These are phyloP conservation scores for Drosophila trapezifrons DNA, from an alignment of 1,140 invertebrate species.

Conservation along the genomic window DNA sequence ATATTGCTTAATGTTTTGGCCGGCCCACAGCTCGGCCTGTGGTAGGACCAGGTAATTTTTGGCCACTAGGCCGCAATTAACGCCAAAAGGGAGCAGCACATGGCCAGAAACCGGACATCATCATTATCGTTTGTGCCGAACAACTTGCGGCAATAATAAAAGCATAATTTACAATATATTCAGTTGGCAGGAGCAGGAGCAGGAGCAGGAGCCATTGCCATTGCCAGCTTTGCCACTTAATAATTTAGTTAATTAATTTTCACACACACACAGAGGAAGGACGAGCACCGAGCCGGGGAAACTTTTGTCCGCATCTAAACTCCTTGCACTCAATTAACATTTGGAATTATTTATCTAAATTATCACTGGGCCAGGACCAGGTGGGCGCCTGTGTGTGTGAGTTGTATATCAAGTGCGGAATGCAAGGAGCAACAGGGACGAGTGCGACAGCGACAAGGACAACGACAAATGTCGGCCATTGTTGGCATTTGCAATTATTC, in stretches of 20 bases:
- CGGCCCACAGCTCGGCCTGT: not conserved
- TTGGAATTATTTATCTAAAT: constrained; percentile 79
- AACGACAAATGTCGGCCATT: constrained; percentile 73
- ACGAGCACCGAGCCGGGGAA: constrained; percentile 18
- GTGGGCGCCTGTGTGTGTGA: constrained; percentile 7
- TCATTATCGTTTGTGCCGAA: constrained; percentile 63
- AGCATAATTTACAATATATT: constrained; percentile 78
- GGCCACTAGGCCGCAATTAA: constrained; percentile 76
- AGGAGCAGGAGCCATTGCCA: not conserved
- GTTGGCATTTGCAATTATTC: constrained; percentile 81
- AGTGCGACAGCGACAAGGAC: constrained; percentile 30
- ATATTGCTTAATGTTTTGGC: constrained; percentile 72
- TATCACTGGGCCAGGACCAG: constrained; percentile 35
- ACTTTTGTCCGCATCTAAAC: constrained; percentile 62
- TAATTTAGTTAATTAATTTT: constrained; percentile 82
- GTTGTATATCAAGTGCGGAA: constrained; percentile 49
- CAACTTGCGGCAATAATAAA: constrained; percentile 80
- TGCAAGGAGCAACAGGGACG: constrained; percentile 34
- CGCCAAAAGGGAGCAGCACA: constrained; percentile 44
- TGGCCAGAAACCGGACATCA: constrained; percentile 66
- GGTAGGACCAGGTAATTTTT: constrained; percentile 63
- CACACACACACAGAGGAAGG: constrained; percentile 48
- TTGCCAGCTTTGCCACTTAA: constrained; percentile 54
- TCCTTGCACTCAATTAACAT: constrained; percentile 81
- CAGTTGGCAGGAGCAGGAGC: constrained; percentile 6